Evolutionary conservation across 2,888 invertebrate genomes (phyloP), one percentile per base, ranked within the genome.

Genomic region (Hydroisotoma schaefferi): DNA sequence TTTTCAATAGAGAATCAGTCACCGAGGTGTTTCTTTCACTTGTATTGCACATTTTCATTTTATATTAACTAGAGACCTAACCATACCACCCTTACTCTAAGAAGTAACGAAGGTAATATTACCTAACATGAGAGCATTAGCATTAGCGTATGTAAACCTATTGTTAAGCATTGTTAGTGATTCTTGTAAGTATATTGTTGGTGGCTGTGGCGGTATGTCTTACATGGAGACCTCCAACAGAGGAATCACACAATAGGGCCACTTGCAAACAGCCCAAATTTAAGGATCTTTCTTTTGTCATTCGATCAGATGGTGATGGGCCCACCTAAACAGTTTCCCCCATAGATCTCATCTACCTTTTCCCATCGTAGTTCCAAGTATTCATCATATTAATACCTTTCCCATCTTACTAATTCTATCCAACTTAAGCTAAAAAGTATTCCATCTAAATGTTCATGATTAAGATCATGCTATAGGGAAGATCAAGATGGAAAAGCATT

Each of bases 261-360:
- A 52, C 57, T 57, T 57, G 57, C 57, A 57, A 57, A 57, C 57
- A 57, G 51, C 57, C 57, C 57, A 57, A 57, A 57, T 52, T 57
- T 57, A 49, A 48, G 49, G 56, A 49, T 49, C 38, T 49, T 56
- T 56, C 40, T 46, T 49, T 56, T 56, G 48, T 48, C 38, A 38
- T 29, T 56, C 49, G 37, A 56, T 56, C 56, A 49, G 48, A 56
- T 46, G 56, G 38, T 38, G 48, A 56, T 56, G 48, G 56, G 56
- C 56, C 56, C 56, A 56, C 56, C 56, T 56, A 48, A 56, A 46
- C 25, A 43, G 44, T 56, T 48, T 33, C 27, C 56, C 29, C 37
- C 10, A 12, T n/a, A 43, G 43, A 43, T 10, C n/a, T n/a, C 10
- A 43, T 43, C 38, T 46, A 40, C 46, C 54, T 25, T 54, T 54